These are phyloP conservation scores for Pomatorhinus ruficollis DNA, from an alignment of 2,113 vertebrate species.

Conservation along the genomic window DNA sequence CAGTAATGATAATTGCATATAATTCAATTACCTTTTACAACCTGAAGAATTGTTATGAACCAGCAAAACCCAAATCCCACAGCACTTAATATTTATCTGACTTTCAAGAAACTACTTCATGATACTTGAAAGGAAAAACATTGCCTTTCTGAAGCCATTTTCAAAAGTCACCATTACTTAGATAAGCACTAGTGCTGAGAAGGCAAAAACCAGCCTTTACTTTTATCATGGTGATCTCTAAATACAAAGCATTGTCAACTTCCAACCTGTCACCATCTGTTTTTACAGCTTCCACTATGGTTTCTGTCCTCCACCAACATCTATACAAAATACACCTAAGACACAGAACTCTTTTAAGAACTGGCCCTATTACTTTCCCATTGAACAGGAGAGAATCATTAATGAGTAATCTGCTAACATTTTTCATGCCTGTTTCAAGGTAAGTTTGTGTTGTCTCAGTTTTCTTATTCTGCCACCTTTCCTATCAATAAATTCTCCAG, in stretches of 20 bases:
- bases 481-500: background rate
- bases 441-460: no score
- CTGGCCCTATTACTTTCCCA: background rate
- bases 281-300: background rate
- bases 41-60: background rate
- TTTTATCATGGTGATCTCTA: background rate
- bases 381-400: background rate
- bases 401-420: background rate
- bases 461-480: background rate
- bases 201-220: background rate
- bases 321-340: background rate
- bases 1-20: background rate
- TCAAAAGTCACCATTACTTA: background rate
- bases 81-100: background rate
- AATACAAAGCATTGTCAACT: background rate
- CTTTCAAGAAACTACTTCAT: background rate
- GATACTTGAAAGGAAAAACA: background rate
- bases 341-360: background rate
- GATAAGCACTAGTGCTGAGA: background rate
- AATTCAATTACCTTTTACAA: background rate
- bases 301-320: background rate
- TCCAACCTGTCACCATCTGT: background rate
- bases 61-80: background rate
- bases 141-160: background rate
- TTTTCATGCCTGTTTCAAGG: background rate